Evolutionary conservation across 92 coral and sea anemone genomes (phyloP), one percentile per base, ranked within the genome.

Genomic region (Hydrozoanthus gracilis): DNA sequence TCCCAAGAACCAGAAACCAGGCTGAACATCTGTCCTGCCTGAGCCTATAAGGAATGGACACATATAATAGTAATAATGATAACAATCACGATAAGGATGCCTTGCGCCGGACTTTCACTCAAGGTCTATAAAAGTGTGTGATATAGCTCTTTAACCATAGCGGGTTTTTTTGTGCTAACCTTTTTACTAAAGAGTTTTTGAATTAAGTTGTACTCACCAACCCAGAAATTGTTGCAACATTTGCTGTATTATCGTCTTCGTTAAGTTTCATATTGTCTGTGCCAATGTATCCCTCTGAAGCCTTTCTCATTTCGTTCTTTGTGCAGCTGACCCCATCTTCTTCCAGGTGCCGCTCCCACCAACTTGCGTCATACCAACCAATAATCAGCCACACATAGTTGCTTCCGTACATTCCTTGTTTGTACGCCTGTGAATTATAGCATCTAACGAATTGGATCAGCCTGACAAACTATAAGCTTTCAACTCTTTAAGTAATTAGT

Each of bases 211-310:
- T 44, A 65, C 87, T 61, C 51, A 88, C 91, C 91, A 62, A 54
- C 4, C 91, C 88, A 39, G 95, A 90, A 17, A 92, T 79, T 45
- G 95, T 92, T 27, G 62, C 56, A 6, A 83, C 17, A 35, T 79
- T 79, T 3, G 93, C 86, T 61, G 95, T 87, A 15, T 66, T 51
- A 7, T 89, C 93, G 69, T 92, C 95, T 46, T 89, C 95, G 58
- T 92, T 92, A 7, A 92, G 87, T 17, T 90, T 92, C 86, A 92
- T 87, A 62, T 89, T 85, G 64, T 92, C 95, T 7, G 95, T 92
- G 9, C 87, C 90, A 18, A 92, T 52, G 84, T 83, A 89, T 48
- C 95, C 92, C 35, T 87, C 79, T 7, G 88, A 77, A 49, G 91
- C 95, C 54, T 60, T 44, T 16, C 84, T 75, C 92, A 92, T 92